Percentiles rank a stretch among this genome's conserved stretches.
phyloP scores from a whole-genome alignment of 2,888 invertebrate genomes.

The Nesidiocoris tenuis region DNA sequence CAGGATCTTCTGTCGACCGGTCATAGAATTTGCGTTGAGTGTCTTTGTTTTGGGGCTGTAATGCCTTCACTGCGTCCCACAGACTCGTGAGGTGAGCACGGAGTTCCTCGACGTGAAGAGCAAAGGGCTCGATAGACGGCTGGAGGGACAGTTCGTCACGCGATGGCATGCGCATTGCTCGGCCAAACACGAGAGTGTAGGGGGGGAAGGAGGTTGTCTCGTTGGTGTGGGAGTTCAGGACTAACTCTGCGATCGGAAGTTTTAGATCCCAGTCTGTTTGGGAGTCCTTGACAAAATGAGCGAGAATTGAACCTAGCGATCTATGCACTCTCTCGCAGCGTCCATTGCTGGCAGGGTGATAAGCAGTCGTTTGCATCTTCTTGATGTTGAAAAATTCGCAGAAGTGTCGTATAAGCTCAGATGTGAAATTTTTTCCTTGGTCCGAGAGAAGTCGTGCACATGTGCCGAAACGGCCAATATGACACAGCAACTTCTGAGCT shows the following conservation, averaged over 20 bases:
- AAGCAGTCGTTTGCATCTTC: neutral
- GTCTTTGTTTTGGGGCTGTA: neutral
- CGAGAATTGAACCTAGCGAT: neutral
- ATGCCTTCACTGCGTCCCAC: neutral
- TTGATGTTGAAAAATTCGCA: conserved; percentile 3
- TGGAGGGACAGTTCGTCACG: neutral
- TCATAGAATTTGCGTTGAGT: too few species aligned
- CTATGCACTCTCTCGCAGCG: neutral
- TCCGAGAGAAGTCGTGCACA: neutral
- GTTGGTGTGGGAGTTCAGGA: neutral
- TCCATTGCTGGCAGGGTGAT: too few species aligned
- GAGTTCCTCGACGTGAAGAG: neutral
- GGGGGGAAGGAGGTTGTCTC: neutral
- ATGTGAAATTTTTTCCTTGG: conserved; percentile 14
- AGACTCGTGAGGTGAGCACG: neutral
- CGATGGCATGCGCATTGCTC: neutral
- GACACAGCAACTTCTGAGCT: neutral
- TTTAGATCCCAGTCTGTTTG: neutral
- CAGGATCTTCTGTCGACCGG: too few species aligned
- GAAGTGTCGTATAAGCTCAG: conserved; percentile 4
- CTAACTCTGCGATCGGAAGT: neutral
- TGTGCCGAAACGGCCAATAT: neutral
- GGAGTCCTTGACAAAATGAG: neutral
- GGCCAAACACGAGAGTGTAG: neutral
- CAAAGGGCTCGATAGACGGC: neutral